Base-by-base conservation (phyloP, 1,140 invertebrate species). In the Leptinotarsa undecemlineata region DNA sequence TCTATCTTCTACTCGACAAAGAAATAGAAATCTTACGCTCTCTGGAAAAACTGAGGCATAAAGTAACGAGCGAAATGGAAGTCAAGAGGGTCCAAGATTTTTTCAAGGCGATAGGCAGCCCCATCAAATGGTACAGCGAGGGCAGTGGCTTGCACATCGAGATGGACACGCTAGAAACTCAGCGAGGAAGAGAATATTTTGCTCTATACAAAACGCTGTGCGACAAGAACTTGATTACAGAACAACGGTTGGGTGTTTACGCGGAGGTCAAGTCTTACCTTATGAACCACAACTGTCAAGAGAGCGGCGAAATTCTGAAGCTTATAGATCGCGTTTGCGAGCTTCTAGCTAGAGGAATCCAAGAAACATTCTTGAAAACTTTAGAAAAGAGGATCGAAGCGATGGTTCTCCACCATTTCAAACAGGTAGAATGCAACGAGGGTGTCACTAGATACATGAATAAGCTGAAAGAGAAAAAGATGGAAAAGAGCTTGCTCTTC, bases 111-210 rank as follows among this genome's bases (percentile, higher is more conserved):
- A 88, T 91, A 74, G 91, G 90, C 11, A 87, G 88, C 74, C 88
- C 91, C 0, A 84, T 90, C 2, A 84, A 85, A 47, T 93, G 91
- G 90, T 87, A 85, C 67, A 88, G 88, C 48, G 85, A 86, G 33
- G 84, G 84, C 68, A 90, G 90, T 72, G 88, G 87, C 1, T 86
- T 88, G 68, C 69, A 86, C 1, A 86, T 92, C 13, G 85, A 88
- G 48, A 90, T 92, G 89, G 87, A 91, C 57, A 92, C 91, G 5
- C 74, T 91, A 57, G 90, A 89, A 82, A 89, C 88, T 51, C 91
- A 92, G 82, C 88, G 88, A 79, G 91, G 90, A 11, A 86, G 87
- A 15, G 88, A 90, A 77, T 87, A 89, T 33, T 89, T 89, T 78
- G 86, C 86, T 61, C 79, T 92, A 3, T 91, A 91, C 77, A 85